A percentile compares a stretch with the other conserved stretches of the same genome.
Evolutionary conservation across 2,888 invertebrate species (phyloP).

Genomic region (Mesochorus sp.): DNA sequence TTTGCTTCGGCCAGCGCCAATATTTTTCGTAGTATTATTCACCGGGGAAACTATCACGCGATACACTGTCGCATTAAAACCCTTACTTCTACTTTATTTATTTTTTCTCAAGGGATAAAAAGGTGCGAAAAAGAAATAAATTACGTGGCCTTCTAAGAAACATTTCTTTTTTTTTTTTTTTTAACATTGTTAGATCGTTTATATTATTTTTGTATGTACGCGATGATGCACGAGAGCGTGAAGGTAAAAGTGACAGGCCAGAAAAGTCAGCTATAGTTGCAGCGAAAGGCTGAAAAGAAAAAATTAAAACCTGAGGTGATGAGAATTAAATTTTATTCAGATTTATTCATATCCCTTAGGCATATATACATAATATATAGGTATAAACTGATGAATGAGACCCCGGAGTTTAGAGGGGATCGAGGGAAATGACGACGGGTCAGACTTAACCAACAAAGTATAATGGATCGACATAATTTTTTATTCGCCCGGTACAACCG

Average conservation of each 20-base stretch:
- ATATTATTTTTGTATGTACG: background rate
- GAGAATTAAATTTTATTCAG: conserved; percentile 41
- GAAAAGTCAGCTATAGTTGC: background rate
- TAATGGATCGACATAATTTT: background rate
- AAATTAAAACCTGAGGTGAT: background rate
- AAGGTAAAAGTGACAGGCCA: background rate
- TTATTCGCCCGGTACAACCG: too few species aligned
- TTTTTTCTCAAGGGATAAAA: background rate
- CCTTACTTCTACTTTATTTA: background rate
- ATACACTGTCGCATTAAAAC: background rate
- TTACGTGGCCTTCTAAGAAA: background rate
- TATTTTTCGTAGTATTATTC: background rate
- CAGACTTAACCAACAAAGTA: conserved; percentile 6
- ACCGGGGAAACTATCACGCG: background rate
- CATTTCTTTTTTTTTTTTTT: background rate
- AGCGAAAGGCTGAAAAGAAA: background rate
- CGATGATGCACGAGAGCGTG: background rate
- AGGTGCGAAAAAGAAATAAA: background rate
- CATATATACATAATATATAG: background rate
- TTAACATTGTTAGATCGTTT: background rate
- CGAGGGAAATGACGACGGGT: background rate
- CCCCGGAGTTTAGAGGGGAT: background rate
- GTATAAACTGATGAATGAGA: conserved; percentile 1
- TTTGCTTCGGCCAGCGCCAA: background rate
- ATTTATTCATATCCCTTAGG: conserved; percentile 37